A percentile compares a stretch with the other conserved stretches of the same genome.
Conservation (phyloP, 2,888 invertebrate genomes). For the Lycia hirtaria region DNA sequence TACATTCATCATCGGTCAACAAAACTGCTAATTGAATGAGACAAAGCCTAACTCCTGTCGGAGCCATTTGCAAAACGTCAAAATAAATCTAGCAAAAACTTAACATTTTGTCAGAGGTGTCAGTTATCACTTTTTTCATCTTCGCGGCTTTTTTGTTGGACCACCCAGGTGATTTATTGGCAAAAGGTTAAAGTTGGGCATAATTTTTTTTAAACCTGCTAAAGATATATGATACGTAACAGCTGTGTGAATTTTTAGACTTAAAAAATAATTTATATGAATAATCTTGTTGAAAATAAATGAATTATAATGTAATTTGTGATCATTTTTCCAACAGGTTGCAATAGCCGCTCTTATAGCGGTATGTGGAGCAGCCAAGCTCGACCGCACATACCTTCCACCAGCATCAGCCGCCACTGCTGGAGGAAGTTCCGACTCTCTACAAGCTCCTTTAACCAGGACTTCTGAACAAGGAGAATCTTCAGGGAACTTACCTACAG, state of each 20-base stretch:
- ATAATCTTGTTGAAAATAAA: no score
- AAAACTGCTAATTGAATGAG: conserved; percentile 24
- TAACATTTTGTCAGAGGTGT: conserved; percentile 20
- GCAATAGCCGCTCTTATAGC: conserved; percentile 69
- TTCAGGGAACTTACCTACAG: conserved; percentile 63
- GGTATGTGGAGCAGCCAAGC: conserved; percentile 70
- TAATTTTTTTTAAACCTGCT: background rate
- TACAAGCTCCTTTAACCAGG: conserved; percentile 57
- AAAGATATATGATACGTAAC: background rate
- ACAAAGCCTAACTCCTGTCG: conserved; percentile 18
- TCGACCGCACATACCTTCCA: conserved; percentile 69
- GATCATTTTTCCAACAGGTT: conserved; percentile 54
- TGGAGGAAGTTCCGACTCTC: conserved; percentile 63
- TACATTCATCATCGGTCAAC: conserved; percentile 14
- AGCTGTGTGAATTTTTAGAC: background rate
- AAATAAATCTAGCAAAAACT: conserved; percentile 10
- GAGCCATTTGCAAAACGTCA: conserved; percentile 22
- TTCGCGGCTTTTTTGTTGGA: conserved; percentile 30
- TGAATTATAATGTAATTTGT: background rate
- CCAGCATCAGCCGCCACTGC: conserved; percentile 66
- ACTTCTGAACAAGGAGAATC: conserved; percentile 50
- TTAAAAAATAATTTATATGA: background rate
- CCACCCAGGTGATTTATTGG: conserved; percentile 30
- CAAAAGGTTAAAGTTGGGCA: conserved; percentile 18
- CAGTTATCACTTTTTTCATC: conserved; percentile 29